Base-by-base conservation (phyloP, 2,888 invertebrate genomes). In the Lymantria monacha region DNA sequence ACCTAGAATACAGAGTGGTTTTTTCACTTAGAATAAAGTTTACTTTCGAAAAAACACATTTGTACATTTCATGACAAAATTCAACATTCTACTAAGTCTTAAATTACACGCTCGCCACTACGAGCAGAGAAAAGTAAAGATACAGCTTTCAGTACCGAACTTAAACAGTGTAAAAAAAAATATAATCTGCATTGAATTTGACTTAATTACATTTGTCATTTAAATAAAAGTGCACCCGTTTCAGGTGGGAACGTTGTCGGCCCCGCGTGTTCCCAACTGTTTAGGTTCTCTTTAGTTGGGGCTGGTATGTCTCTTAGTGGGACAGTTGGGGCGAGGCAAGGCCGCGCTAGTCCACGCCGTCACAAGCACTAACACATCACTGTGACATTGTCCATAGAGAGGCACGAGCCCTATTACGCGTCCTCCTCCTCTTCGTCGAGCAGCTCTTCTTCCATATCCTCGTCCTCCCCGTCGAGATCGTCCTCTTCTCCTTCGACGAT, bases 401-500 rank as follows among this genome's bases (percentile, higher is more conserved):
- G 81, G 81, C 84, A 78, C 84, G 72, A 81, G 78, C 76, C 85
- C 85, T 92, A 92, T 92, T 92, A 92, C 92, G 92, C 91, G 67
- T 92, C 92, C 60, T 92, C 92, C 72, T 91, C 92, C 62, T 92
- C 92, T 69, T 91, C 92, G 12, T 79, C 90, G 76, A 90, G 76
- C 79, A 89, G 71, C 64, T 92, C 91, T 55, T 92, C 92, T 69
- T 91, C 91, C 46, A 91, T 88, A 63, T 91, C 92, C 57, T 92
- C 92, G 66, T 92, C 59, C 51, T 83, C 87, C 82, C 93, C 94
- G 69, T 93, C 94, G 77, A 94, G 91, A 76, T 94, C 94, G 68
- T 94, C 94, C n/a, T 94, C 94, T 60, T 92, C 93, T 48, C 91
- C 93, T 59, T 93, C 93, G 58, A 93, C 85, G 59, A 93, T 87